Evolutionary conservation across 2,113 vertebrate species (phyloP), one percentile per base, ranked within the genome.

Genomic region (Oxyura jamaicensis): DNA sequence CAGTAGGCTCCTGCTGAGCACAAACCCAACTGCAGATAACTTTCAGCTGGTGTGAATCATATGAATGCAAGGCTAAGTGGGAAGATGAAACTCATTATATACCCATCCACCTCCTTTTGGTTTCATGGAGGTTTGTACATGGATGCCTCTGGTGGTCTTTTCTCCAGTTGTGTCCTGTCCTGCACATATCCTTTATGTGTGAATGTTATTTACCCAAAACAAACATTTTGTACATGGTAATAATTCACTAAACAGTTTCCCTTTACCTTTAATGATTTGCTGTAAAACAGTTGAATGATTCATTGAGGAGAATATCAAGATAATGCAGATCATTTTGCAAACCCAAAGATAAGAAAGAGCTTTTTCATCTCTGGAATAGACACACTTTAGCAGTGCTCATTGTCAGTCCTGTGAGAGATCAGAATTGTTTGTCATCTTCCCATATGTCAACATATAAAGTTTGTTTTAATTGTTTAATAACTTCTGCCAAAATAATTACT

Each of bases 241-340:
- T 18, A 78, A 58, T 48, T 72, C 83, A 62, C 23, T 36, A 58
- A 82, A 86, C 52, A 58, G 28, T 73, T 91, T 90, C 23, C 36
- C 28, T 22, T 91, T 92, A 88, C 86, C 52, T 96, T 94, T 88
- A 92, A 58, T 76, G 73, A 90, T 31, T 48, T 36, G 29, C 48
- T 88, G 66, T 68, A 82, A 93, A 92, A 73, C 13, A 59, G 5
- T 59, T 36, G 31, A 81, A 78, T 88, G 53, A 90, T 65, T 94
- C 33, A 75, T 26, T 84, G 76, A 89, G 31, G 48, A 79, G 71
- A 91, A 88, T 86, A 78, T 60, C 72, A 78, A 93, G 83, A 91
- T 67, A 90, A 56, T 14, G 8, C 11, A 50, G 22, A 35, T 83
- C 1, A 81, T 91, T 97, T 94, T 91, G 52, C 13, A 83, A 82